A percentile compares a stretch with the other conserved stretches of the same genome.
Conservation (phyloP, 2,113 vertebrate species). For the Malaclemys terrapin region DNA sequence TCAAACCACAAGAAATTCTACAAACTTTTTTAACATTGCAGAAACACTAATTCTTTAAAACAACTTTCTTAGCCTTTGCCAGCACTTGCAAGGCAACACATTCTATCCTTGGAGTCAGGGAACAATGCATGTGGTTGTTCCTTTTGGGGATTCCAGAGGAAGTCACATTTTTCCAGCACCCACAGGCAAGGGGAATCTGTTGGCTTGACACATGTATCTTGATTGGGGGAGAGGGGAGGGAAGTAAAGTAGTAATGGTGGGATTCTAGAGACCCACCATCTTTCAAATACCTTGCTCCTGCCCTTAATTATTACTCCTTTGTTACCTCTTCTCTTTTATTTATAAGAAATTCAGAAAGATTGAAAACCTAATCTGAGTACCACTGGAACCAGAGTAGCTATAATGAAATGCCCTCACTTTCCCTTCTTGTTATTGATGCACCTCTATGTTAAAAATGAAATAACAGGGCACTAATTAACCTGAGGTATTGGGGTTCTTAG, state of each 20-base stretch:
- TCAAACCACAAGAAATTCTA: neutral
- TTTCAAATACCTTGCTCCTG: neutral
- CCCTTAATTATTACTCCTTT: neutral
- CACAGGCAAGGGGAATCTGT: neutral
- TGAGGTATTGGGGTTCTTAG: neutral
- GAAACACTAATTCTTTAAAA: neutral
- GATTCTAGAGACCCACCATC: neutral
- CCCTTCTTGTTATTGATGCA: neutral
- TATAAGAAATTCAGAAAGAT: neutral
- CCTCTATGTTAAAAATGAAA: neutral
- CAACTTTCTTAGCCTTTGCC: neutral
- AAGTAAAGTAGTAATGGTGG: neutral
- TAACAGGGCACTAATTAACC: neutral
- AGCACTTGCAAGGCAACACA: neutral
- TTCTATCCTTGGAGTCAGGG: neutral
- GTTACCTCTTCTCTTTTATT: neutral
- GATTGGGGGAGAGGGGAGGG: neutral
- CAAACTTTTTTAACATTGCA: neutral
- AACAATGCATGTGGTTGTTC: neutral
- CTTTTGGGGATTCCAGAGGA: neutral
- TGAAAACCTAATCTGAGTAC: neutral
- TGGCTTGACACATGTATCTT: neutral
- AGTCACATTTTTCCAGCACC: neutral
- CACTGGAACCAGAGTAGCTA: neutral
- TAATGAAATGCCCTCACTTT: neutral